These are phyloP conservation scores for Leucozona laternaria DNA, from an alignment of 2,888 invertebrate genomes.

Conservation along the genomic window DNA sequence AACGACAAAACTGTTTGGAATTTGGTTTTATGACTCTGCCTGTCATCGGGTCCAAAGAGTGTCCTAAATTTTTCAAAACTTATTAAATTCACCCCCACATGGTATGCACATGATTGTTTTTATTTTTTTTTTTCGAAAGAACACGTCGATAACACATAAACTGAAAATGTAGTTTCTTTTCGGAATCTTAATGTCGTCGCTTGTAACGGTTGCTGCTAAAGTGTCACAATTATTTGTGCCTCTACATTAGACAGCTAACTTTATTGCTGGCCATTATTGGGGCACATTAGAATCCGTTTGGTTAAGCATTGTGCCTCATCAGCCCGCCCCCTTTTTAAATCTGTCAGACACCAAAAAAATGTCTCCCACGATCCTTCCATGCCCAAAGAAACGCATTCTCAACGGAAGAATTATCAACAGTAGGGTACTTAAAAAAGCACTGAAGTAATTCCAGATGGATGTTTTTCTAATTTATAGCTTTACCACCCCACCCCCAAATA, in stretches of 20 bases:
- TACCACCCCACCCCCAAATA: constrained; percentile 35
- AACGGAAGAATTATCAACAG: constrained; percentile 25
- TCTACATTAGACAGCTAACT: constrained; percentile 38
- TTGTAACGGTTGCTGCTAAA: constrained; percentile 25
- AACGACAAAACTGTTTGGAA: constrained; percentile 10
- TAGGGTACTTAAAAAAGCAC: constrained; percentile 9
- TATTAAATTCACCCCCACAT: constrained; percentile 45
- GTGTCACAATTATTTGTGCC: constrained; percentile 60
- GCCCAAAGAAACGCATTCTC: not conserved
- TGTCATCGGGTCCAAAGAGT: constrained; percentile 39
- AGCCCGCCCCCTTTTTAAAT: constrained; percentile 27
- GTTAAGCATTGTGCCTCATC: constrained; percentile 23
- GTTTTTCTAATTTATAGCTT: constrained; percentile 66
- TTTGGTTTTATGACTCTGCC: constrained; percentile 11
- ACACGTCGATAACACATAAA: constrained; percentile 67
- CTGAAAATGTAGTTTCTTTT: constrained; percentile 57
- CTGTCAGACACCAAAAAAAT: constrained; percentile 30
- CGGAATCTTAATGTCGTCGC: not conserved
- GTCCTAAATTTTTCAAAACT: constrained; percentile 51
- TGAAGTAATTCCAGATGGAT: constrained; percentile 71
- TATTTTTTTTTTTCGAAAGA: constrained; percentile 1
- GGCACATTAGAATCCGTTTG: constrained; percentile 59
- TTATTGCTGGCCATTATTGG: constrained; percentile 59
- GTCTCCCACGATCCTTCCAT: constrained; percentile 59
- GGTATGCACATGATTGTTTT: constrained; percentile 2